A percentile compares a stretch with the other conserved stretches of the same genome.
Evolutionary conservation across 2,888 invertebrate species (phyloP).

Genomic region (Peribatodes rhomboidaria): DNA sequence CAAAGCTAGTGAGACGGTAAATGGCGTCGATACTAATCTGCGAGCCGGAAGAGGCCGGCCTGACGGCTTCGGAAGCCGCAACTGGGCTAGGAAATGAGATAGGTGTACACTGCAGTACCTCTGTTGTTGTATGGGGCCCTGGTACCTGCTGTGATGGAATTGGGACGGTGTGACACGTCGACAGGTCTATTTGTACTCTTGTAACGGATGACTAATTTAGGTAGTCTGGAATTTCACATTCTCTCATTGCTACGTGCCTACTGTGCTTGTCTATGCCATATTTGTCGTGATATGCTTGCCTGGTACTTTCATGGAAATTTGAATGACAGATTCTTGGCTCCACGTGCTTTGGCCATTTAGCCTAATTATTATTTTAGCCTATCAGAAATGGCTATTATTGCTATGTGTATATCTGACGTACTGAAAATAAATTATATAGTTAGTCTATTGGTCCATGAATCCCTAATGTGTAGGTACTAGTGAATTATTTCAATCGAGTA

Average conservation of each 20-base stretch:
- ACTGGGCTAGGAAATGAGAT: constrained; percentile 87
- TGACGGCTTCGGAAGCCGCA: constrained; percentile 83
- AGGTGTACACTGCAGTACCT: constrained; percentile 65
- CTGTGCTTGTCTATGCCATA: not conserved
- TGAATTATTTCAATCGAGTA: not conserved
- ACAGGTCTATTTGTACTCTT: constrained; percentile 12
- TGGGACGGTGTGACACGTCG: constrained; percentile 56
- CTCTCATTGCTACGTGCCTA: no score
- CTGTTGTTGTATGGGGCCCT: constrained; percentile 29
- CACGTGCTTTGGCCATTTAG: not conserved
- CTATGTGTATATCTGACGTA: not conserved
- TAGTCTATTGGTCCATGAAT: not conserved
- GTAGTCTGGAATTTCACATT: constrained; percentile 4
- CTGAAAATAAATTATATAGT: not conserved
- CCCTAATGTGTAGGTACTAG: not conserved
- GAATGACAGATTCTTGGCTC: not conserved
- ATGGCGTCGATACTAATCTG: constrained; percentile 84
- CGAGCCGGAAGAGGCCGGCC: constrained; percentile 81
- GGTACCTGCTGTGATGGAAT: constrained; percentile 64
- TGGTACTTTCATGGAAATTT: not conserved
- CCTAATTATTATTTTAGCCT: not conserved
- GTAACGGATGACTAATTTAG: constrained; percentile 24
- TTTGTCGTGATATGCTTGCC: not conserved
- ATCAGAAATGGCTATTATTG: not conserved
- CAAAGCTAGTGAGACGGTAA: constrained; percentile 73